A percentile compares a stretch with the other conserved stretches of the same genome.
Conservation (phyloP, 2,113 vertebrate species). For the Thinocorus orbignyianus region DNA sequence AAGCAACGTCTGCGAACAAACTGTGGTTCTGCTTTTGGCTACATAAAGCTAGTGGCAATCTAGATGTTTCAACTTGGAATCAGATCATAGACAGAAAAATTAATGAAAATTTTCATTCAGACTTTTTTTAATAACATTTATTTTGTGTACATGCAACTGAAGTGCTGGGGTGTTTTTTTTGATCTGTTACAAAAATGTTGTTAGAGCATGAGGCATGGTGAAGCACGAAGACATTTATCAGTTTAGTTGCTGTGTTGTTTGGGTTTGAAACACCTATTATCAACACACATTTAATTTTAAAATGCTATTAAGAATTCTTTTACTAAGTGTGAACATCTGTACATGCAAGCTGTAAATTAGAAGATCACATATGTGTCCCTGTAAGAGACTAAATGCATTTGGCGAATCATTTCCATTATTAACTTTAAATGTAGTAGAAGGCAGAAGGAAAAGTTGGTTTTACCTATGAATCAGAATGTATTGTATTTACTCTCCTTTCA, state of each 20-base stretch:
- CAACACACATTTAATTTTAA: constrained; percentile 77
- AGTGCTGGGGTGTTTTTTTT: constrained; percentile 11
- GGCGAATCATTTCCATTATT: constrained; percentile 63
- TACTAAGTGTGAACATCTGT: constrained; percentile 77
- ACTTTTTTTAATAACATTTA: constrained; percentile 70
- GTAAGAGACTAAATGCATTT: constrained; percentile 67
- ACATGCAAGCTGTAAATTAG: constrained; percentile 74
- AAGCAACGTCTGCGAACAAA: constrained; percentile 73
- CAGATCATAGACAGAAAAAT: constrained; percentile 79
- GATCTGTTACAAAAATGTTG: constrained; percentile 51
- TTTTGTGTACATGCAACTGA: constrained; percentile 61
- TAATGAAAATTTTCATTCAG: constrained; percentile 77
- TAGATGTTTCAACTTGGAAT: constrained; percentile 79
- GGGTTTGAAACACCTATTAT: constrained; percentile 73
- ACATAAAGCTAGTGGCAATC: constrained; percentile 73
- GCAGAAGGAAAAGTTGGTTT: background rate
- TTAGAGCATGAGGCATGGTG: constrained; percentile 46
- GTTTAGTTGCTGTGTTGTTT: constrained; percentile 71
- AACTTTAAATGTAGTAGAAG: constrained; percentile 54
- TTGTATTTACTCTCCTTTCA: background rate
- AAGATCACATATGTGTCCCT: constrained; percentile 67
- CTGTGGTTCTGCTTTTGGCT: constrained; percentile 79
- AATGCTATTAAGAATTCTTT: constrained; percentile 74
- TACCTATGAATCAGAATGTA: background rate
- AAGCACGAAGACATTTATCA: constrained; percentile 73